Evolutionary conservation across 1,140 invertebrate genomes (phyloP), one percentile per base, ranked within the genome.

Genomic region (Anthonomus grandis): DNA sequence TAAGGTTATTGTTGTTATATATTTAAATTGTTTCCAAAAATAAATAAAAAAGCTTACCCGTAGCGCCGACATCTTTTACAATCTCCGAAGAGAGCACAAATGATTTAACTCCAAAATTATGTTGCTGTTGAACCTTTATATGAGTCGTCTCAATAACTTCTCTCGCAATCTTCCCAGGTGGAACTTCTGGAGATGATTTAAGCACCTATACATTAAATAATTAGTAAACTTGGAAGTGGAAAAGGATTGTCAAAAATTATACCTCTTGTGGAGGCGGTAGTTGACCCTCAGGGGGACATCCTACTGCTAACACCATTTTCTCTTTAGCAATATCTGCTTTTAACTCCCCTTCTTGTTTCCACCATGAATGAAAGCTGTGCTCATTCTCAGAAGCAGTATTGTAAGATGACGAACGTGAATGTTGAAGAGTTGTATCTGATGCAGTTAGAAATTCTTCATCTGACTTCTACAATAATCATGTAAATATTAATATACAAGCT

Each of bases 391-490:
- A 85, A 1, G 82, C 82, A 2, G 83, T 84, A 45, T 83, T 80
- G 63, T 84, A 85, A 0, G 82, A 83, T 24, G 83, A 85, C 13
- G 82, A 84, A 36, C 81, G 69, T 5, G 83, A 85, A 57, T 82
- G 79, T 18, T 81, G 79, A 19, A 82, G 79, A 6, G 84, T 84
- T 57, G 81, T 82, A 62, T 87, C 84, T 1, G 84, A 85, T n/a
- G 84, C 84, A 4, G 84, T 86, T 21, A 79, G 65, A 74, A 83
- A 86, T 61, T 85, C 84, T 42, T 85, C 84, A 46, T 79, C 74
- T 48, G 74, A 78, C n/a, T n/a, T n/a, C n/a, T n/a, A n/a, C n/a
- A n/a, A n/a, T n/a, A n/a, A n/a, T n/a, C n/a, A n/a, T n/a, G n/a
- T n/a, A n/a, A n/a, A n/a, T n/a, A 34, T 34, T 34, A 10, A 34